phyloP scores from a whole-genome alignment of 2,888 invertebrate genomes.

The Crepidodera aurea region DNA sequence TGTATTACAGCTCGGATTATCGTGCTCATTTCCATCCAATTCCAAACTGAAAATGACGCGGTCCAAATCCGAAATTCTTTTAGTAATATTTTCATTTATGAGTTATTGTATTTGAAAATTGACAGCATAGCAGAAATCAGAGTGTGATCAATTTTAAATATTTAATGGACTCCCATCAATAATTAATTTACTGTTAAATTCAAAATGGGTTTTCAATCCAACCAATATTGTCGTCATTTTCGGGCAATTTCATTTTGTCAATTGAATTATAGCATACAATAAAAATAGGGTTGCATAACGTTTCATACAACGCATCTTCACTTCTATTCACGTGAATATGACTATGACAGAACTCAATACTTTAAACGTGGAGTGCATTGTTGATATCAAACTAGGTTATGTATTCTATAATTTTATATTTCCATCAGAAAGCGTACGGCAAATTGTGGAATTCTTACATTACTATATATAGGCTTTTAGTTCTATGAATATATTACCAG shows the following conservation, averaged over 20 bases:
- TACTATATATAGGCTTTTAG: not conserved
- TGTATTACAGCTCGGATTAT: no score
- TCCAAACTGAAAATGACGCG: no score
- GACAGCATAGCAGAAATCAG: no score
- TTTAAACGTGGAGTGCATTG: not conserved
- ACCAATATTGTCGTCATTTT: not conserved
- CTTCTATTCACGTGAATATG: not conserved
- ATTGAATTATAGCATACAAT: not conserved
- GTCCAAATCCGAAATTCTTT: no score
- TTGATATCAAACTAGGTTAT: not conserved
- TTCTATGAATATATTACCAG: not conserved
- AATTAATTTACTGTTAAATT: not conserved
- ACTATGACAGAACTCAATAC: conserved; percentile 1
- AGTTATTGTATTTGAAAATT: no score
- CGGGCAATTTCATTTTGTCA: not conserved
- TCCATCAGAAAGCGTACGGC: not conserved
- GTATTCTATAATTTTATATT: not conserved
- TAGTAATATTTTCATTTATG: no score
- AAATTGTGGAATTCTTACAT: not conserved
- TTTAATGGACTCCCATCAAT: no score
- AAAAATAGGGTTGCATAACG: not conserved
- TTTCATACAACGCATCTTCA: not conserved
- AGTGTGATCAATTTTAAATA: no score
- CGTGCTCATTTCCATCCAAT: no score
- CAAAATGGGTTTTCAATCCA: not conserved